A percentile compares a stretch with the other conserved stretches of the same genome.
These are phyloP conservation scores for Idaea straminata DNA, from an alignment of 2,888 invertebrate genomes.

Conservation along the genomic window DNA sequence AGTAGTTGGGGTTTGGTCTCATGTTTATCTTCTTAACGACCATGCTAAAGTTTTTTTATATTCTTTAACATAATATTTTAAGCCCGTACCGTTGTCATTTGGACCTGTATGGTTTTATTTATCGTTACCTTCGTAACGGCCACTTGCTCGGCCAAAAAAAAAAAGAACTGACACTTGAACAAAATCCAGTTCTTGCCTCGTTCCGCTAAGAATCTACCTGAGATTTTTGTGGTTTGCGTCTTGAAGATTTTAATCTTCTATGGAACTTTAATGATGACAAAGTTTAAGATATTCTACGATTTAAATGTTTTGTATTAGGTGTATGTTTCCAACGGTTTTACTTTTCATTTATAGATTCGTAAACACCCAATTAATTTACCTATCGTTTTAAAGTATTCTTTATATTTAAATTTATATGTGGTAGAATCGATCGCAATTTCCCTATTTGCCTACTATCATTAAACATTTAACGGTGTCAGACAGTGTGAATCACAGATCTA, in stretches of 20 bases:
- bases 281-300: background rate
- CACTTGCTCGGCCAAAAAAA: slow-evolving; percentile 56
- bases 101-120: slow-evolving; percentile 48
- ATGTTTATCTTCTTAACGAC: slow-evolving; percentile 4
- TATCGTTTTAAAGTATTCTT: background rate
- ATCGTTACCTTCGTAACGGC: slow-evolving; percentile 69
- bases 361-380: background rate
- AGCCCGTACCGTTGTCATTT: slow-evolving; percentile 32
- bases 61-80: slow-evolving; percentile 18
- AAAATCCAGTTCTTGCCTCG: slow-evolving; percentile 68
- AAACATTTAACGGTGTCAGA: slow-evolving; percentile 63
- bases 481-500: slow-evolving; percentile 70
- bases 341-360: background rate
- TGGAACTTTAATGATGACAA: slow-evolving; percentile 12
- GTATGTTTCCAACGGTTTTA: background rate
- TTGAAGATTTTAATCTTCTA: slow-evolving; percentile 54
- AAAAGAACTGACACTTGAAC: slow-evolving; percentile 61
- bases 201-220: slow-evolving; percentile 65
- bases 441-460: slow-evolving; percentile 1
- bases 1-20: background rate
- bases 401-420: background rate
- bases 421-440: background rate
- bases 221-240: slow-evolving; percentile 62
- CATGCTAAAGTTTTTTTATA: slow-evolving; percentile 16
- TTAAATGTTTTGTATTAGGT: slow-evolving; percentile 21